These are phyloP conservation scores for Lepidocolaptes lacrymiger DNA, from an alignment of 2,797 vertebrate species.

Conservation along the genomic window DNA sequence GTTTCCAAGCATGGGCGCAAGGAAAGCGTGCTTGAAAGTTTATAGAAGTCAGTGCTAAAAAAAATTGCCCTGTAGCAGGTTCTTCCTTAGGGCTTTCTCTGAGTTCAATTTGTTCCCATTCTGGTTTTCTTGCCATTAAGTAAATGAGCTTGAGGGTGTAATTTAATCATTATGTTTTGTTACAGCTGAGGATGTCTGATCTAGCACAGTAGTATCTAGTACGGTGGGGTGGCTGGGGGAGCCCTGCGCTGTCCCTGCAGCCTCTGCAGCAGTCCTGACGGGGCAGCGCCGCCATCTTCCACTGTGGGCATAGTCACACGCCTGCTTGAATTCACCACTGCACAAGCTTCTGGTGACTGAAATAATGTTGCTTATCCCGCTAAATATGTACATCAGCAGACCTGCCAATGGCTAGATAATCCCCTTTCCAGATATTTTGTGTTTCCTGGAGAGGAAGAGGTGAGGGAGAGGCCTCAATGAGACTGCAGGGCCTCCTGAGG, in stretches of 20 bases:
- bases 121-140: not conserved
- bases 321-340: rapidly evolving
- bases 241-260: not conserved
- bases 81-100: not conserved
- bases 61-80: not conserved
- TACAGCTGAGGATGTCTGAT: not conserved
- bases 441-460: not conserved
- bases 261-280: not conserved
- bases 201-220: too few relatives aligned
- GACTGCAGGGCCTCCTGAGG: not conserved
- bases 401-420: not conserved
- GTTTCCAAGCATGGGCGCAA: not conserved
- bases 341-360: not conserved
- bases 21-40: not conserved
- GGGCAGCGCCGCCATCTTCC: not conserved
- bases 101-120: not conserved
- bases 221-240: not conserved
- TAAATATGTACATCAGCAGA: not conserved
- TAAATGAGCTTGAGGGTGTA: not conserved
- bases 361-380: not conserved
- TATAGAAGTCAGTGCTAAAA: not conserved
- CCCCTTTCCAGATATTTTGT: not conserved
- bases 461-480: not conserved
- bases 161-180: not conserved
- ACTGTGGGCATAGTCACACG: rapidly evolving